phyloP scores from a whole-genome alignment of 64 coral and sea anemone genomes.

The Montipora cactus region DNA sequence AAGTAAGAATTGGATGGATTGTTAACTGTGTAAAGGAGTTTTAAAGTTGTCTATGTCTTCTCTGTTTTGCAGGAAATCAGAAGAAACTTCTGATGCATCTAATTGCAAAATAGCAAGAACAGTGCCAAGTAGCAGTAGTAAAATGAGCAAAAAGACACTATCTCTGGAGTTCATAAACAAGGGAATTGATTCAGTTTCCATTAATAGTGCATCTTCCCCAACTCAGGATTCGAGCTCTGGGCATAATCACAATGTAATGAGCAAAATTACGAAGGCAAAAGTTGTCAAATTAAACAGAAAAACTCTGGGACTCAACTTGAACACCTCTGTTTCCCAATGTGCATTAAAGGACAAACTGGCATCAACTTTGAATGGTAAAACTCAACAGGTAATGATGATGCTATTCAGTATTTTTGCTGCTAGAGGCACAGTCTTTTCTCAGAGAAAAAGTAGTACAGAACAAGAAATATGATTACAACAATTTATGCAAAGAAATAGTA shows the following conservation, averaged over 20 bases:
- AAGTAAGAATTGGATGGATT: background rate
- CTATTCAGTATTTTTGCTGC: too few relatives aligned
- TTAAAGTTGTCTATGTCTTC: background rate
- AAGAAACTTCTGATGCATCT: background rate
- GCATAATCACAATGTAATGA: background rate
- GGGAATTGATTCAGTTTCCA: slow-evolving; percentile 8
- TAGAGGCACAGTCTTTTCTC: too few relatives aligned
- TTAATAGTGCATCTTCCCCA: slow-evolving; percentile 8
- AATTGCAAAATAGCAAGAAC: slow-evolving; percentile 32
- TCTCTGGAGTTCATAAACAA: slow-evolving; percentile 2
- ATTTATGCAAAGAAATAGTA: too few relatives aligned
- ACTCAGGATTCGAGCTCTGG: background rate
- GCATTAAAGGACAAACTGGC: background rate
- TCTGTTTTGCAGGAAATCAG: slow-evolving; percentile 17
- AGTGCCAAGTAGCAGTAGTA: background rate
- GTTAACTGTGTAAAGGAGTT: background rate
- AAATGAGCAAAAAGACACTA: background rate
- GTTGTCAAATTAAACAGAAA: slow-evolving; percentile 63
- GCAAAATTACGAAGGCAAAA: slow-evolving; percentile 37
- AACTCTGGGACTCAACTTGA: slow-evolving; percentile 32
- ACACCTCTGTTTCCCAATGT: background rate
- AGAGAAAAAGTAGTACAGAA: too few relatives aligned
- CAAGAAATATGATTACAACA: too few relatives aligned
- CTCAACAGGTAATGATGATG: slow-evolving; percentile 15
- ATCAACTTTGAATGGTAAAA: slow-evolving; percentile 23